Evolutionary conservation across 2,888 invertebrate genomes (phyloP).

Genomic region (Polymixis flavicincta): DNA sequence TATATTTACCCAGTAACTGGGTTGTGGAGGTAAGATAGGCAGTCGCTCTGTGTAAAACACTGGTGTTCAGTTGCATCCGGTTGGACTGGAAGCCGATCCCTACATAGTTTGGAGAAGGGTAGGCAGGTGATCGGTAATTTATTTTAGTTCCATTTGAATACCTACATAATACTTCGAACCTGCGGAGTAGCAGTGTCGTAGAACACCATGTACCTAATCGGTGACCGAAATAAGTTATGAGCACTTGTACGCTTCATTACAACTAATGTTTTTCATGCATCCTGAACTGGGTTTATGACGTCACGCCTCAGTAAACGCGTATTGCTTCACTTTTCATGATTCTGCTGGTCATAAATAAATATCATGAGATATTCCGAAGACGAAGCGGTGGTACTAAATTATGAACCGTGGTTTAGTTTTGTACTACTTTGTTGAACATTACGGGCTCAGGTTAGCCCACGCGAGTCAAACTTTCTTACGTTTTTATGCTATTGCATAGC

Average conservation of each 20-base stretch:
- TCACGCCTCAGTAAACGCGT: constrained; percentile 38
- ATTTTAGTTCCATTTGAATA: too few species aligned
- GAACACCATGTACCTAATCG: constrained; percentile 12
- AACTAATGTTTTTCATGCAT: constrained; percentile 51
- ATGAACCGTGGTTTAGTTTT: constrained; percentile 1
- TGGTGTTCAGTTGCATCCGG: too few species aligned
- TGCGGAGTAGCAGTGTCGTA: not conserved
- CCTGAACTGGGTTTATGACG: constrained; percentile 50
- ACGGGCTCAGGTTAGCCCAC: too few species aligned
- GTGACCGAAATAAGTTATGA: constrained; percentile 53
- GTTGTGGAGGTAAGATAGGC: too few species aligned
- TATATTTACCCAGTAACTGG: too few species aligned
- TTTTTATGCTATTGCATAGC: too few species aligned
- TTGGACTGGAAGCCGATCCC: too few species aligned
- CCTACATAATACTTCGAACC: not conserved
- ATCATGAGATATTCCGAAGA: constrained; percentile 30
- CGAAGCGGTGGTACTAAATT: constrained; percentile 6
- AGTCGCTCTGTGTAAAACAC: too few species aligned
- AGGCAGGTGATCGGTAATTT: too few species aligned
- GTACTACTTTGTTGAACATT: constrained; percentile 30
- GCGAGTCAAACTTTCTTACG: too few species aligned
- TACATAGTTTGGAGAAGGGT: too few species aligned
- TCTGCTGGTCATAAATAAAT: constrained; percentile 42
- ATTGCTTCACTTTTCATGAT: constrained; percentile 42
- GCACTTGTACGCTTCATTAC: constrained; percentile 33